phyloP scores from a whole-genome alignment of 2,888 invertebrate species.

The Lepas anatifera region DNA sequence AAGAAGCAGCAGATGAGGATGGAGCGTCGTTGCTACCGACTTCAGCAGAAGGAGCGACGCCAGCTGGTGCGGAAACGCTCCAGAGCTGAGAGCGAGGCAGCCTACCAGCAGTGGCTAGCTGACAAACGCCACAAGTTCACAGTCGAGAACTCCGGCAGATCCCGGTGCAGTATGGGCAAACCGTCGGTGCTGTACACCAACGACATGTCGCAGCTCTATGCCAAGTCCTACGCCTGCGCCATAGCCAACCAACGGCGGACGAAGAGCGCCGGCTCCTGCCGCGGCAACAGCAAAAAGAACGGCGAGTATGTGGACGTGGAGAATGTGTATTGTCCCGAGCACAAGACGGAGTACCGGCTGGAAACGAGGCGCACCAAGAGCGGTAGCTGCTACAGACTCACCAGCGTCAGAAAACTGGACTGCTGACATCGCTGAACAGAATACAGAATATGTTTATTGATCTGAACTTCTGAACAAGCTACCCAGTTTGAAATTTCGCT shows the following conservation, averaged over 20 bases:
- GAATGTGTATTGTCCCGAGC: neutral
- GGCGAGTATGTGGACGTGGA: neutral
- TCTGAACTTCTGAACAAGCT: too few relatives aligned
- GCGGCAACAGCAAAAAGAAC: neutral
- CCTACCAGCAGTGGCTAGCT: neutral
- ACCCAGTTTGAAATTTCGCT: too few relatives aligned
- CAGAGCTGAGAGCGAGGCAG: neutral
- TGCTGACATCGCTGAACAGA: too few relatives aligned
- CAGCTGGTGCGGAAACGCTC: constrained; percentile 3
- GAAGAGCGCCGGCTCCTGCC: neutral
- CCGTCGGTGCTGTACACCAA: neutral
- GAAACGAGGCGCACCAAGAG: neutral
- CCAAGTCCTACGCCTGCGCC: neutral
- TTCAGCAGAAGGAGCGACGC: neutral
- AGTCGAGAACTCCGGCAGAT: too few relatives aligned
- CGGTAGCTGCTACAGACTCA: neutral
- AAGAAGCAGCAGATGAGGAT: constrained; percentile 3
- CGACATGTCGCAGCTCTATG: neutral
- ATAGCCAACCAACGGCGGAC: neutral
- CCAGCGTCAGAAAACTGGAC: neutral
- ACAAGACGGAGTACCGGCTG: constrained; percentile 4
- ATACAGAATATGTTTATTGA: too few relatives aligned
- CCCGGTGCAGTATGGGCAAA: neutral
- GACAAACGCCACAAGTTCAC: too few relatives aligned
- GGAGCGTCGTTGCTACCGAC: neutral